These are phyloP conservation scores for Sphinx pinastri DNA, from an alignment of 2,888 invertebrate species.

Conservation along the genomic window DNA sequence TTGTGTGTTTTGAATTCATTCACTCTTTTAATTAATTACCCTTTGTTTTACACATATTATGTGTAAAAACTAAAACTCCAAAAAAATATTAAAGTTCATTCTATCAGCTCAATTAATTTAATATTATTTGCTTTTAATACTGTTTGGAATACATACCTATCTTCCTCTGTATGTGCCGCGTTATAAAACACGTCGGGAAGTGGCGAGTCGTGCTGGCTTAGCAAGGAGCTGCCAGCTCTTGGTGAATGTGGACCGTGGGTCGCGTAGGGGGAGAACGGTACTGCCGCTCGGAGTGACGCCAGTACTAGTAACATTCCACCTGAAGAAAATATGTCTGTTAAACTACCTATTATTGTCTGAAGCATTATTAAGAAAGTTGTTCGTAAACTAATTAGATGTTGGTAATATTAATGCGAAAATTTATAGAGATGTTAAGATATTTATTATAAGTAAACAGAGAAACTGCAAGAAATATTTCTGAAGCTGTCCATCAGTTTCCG, in stretches of 20 bases:
- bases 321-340: constrained; percentile 35
- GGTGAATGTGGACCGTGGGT: constrained; percentile 77
- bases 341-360: neutral
- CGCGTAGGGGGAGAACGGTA: constrained; percentile 77
- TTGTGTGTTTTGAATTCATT: no score
- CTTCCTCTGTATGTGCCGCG: constrained; percentile 71
- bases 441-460: no score
- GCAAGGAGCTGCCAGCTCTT: constrained; percentile 73
- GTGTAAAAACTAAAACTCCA: neutral
- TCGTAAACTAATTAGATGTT: no score
- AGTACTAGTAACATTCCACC: constrained; percentile 73
- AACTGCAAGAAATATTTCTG: no score
- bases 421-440: no score
- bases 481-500: no score
- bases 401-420: no score
- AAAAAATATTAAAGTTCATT: constrained; percentile 4
- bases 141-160: constrained; percentile 53
- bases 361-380: no score
- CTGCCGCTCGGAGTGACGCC: constrained; percentile 73
- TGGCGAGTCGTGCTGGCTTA: constrained; percentile 76
- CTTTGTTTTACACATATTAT: neutral
- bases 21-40: neutral
- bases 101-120: neutral
- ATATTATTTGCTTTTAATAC: neutral
- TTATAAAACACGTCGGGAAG: constrained; percentile 77